Conservation (phyloP, 2,888 invertebrate genomes). For the Gisinianus flammeolus region DNA sequence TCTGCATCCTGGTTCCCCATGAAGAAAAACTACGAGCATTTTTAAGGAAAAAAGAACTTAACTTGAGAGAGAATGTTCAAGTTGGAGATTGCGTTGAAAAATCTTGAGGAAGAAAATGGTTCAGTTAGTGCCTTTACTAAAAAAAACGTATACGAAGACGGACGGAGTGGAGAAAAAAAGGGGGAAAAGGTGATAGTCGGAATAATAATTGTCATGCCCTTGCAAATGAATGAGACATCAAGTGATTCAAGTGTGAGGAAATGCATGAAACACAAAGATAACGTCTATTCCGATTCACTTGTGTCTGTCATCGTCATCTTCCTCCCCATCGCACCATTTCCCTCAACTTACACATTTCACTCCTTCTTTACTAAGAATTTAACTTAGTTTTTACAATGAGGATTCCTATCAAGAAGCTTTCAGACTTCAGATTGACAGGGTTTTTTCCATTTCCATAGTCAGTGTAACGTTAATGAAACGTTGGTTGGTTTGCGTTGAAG, state of each 20-base stretch:
- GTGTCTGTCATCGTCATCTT: conserved; percentile 15
- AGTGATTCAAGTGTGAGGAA: conserved; percentile 30
- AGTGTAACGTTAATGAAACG: conserved; percentile 2
- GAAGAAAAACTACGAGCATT: too few relatives aligned
- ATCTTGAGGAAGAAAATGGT: neutral
- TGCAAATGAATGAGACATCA: conserved; percentile 22
- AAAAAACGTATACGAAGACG: neutral
- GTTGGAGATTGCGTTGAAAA: conserved; percentile 1
- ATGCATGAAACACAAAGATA: conserved; percentile 26
- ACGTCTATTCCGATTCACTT: conserved; percentile 26
- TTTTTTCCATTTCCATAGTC: neutral
- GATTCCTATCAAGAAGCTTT: neutral
- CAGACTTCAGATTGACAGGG: neutral
- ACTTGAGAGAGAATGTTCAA: neutral
- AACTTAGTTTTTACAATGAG: neutral
- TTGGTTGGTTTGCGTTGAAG: neutral
- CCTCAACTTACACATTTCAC: neutral
- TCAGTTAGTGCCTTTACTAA: neutral
- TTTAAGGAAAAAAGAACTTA: too few relatives aligned
- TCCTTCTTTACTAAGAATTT: neutral
- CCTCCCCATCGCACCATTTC: neutral
- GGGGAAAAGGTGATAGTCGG: neutral
- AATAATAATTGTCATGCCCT: conserved; percentile 12
- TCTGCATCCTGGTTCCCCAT: too few relatives aligned
- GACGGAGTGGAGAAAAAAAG: neutral